Base-by-base conservation (phyloP, 2,113 vertebrate genomes). In the Pituophis catenifer region DNA sequence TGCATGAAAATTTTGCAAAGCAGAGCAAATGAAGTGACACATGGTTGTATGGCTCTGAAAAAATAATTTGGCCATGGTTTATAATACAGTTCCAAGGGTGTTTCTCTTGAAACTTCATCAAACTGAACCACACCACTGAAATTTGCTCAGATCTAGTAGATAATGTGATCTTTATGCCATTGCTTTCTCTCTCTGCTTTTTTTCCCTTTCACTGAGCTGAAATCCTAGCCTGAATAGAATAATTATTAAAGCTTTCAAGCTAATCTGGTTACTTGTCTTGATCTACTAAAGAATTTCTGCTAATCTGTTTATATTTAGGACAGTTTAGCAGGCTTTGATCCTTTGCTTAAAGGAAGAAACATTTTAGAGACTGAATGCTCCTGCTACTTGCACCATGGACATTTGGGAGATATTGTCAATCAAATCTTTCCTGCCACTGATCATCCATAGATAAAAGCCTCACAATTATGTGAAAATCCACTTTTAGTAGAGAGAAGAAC, bases 251-350 rank as follows among this genome's bases (percentile, higher is more conserved):
- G 53, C 86, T 93, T 93, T 92, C 33, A 90, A 88, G 58, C 24
- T 87, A 29, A 52, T 87, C 54, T 93, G 86, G 58, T 29, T 86
- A 92, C 89, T 17, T 90, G 88, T 29, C 21, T 86, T 94, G 44
- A 44, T 93, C 33, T 95, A 7, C 75, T 50, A 75, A 96, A 89
- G 50, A 95, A 81, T 81, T 55, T 70, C 23, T 65, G 91, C 70
- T 95, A 92, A 91, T 95, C 23, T 95, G 15, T 58, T 21, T 53
- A 52, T 93, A 88, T 93, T 90, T 89, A 90, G 21, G 91, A 91
- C 65, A 8, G 91, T 92, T 94, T 95, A 94, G 85, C 53, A 88
- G 48, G 86, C 70, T 94, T 93, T 94, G 89, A 93, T 94, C 93
- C 94, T 93, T 91, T 94, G 29, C 86, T n/a, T 93, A 95, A 94